Percentiles rank a stretch among this genome's conserved stretches.
phyloP scores from a whole-genome alignment of 2,888 invertebrate genomes.

The Acutogordius australiensis region DNA sequence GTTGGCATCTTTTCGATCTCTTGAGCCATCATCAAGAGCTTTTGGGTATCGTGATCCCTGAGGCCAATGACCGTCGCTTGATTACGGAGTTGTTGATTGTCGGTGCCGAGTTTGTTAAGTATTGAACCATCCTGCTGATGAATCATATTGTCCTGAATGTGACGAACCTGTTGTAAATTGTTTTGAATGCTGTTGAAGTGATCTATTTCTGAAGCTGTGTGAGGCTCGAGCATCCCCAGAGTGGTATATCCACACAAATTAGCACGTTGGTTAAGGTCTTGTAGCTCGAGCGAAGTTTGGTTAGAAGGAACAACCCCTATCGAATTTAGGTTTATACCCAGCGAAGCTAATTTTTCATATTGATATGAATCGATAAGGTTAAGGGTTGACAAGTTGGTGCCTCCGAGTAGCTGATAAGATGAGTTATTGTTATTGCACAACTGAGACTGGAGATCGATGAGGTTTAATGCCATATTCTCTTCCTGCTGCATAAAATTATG shows the following conservation, averaged over 20 bases:
- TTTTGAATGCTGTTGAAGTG: background rate
- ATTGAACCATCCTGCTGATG: background rate
- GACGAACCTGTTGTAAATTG: background rate
- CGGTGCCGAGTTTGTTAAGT: background rate
- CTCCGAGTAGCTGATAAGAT: background rate
- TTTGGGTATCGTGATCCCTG: background rate
- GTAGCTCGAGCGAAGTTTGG: background rate
- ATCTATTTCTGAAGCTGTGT: background rate
- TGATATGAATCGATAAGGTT: constrained; percentile 31
- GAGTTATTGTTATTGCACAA: background rate
- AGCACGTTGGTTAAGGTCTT: background rate
- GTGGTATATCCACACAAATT: no score
- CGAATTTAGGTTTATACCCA: background rate
- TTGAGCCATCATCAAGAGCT: background rate
- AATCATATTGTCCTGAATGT: background rate
- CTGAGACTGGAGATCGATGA: background rate
- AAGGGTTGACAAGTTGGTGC: background rate
- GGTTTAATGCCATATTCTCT: background rate
- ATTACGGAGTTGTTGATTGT: background rate
- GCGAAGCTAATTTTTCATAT: constrained; percentile 34
- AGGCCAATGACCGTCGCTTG: background rate
- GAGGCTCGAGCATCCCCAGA: background rate
- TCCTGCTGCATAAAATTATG: no score
- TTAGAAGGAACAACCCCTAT: background rate
- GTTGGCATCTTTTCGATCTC: background rate